Percentiles rank a stretch among this genome's conserved stretches.
phyloP scores from a whole-genome alignment of 2,888 invertebrate species.

The Camponotus fellah region DNA sequence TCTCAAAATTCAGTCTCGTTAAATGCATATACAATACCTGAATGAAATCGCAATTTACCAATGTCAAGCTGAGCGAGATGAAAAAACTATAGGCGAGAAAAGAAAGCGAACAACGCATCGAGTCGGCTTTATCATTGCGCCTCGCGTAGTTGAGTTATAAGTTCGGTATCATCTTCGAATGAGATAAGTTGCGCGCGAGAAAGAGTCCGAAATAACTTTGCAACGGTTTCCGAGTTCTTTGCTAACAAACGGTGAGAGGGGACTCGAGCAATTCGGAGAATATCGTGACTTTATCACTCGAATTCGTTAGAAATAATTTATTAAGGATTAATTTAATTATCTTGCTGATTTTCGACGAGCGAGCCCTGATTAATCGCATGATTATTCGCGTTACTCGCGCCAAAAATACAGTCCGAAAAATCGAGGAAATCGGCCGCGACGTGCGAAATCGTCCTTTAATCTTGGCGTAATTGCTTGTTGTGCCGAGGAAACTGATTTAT shows the following conservation, averaged over 20 bases:
- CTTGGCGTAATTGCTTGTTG: conserved; percentile 44
- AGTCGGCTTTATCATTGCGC: conserved; percentile 31
- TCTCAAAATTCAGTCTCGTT: neutral
- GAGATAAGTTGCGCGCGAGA: conserved; percentile 37
- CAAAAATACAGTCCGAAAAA: neutral
- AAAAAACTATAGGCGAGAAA: conserved; percentile 6
- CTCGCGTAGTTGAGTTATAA: conserved; percentile 46
- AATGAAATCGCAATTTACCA: conserved; percentile 23
- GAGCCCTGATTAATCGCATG: neutral
- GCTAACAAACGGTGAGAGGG: neutral
- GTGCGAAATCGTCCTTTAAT: conserved; percentile 36
- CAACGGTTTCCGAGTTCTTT: neutral
- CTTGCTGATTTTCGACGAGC: neutral
- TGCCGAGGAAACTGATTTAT: conserved; percentile 43
- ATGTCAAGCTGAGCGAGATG: neutral
- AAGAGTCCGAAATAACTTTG: conserved; percentile 42
- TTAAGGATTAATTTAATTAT: neutral
- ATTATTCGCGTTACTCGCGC: neutral
- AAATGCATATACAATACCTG: neutral
- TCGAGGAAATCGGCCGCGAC: neutral
- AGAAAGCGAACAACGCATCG: neutral
- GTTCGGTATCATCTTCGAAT: conserved; percentile 43
- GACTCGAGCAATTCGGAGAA: neutral
- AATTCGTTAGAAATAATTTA: conserved; percentile 10
- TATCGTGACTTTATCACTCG: conserved; percentile 2